A percentile compares a stretch with the other conserved stretches of the same genome.
These are phyloP conservation scores for Peromyscus polionotus DNA, from an alignment of 2,113 vertebrate genomes.

Conservation along the genomic window DNA sequence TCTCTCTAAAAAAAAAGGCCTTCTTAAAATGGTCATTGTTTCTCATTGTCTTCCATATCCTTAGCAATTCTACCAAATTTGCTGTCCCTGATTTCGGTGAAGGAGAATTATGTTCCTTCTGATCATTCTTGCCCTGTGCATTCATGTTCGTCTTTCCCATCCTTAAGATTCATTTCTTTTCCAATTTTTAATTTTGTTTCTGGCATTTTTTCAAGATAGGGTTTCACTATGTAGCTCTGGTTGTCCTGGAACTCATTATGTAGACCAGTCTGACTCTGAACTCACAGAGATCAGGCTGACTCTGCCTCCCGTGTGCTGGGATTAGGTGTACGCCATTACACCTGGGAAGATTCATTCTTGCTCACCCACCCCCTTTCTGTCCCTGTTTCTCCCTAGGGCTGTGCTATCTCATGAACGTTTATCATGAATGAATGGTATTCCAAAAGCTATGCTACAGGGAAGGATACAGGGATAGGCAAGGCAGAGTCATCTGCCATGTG, in stretches of 20 bases:
- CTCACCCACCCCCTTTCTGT: not conserved
- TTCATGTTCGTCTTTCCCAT: not conserved
- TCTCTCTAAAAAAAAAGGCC: not conserved
- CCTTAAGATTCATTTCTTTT: not conserved
- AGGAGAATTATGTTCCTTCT: not conserved
- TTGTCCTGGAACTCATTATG: not conserved
- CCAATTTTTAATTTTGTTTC: not conserved
- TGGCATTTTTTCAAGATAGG: not conserved
- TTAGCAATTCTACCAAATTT: not conserved
- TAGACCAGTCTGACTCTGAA: not conserved
- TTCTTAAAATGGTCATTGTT: not conserved
- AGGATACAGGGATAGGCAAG: not conserved
- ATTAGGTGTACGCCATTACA: not conserved
- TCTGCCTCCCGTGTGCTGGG: not conserved
- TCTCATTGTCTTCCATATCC: not conserved
- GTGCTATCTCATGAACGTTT: conserved; percentile 11
- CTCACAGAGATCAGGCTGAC: not conserved
- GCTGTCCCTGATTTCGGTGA: not conserved
- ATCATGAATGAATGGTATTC: not conserved
- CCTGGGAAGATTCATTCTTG: not conserved
- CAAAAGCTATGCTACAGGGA: not conserved
- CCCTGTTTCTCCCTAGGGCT: not conserved
- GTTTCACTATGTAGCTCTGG: not conserved
- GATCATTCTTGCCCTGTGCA: not conserved
- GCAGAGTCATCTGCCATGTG: not conserved